Base-by-base conservation (phyloP, 2,888 invertebrate species). In the Pharmacophagus antenor region DNA sequence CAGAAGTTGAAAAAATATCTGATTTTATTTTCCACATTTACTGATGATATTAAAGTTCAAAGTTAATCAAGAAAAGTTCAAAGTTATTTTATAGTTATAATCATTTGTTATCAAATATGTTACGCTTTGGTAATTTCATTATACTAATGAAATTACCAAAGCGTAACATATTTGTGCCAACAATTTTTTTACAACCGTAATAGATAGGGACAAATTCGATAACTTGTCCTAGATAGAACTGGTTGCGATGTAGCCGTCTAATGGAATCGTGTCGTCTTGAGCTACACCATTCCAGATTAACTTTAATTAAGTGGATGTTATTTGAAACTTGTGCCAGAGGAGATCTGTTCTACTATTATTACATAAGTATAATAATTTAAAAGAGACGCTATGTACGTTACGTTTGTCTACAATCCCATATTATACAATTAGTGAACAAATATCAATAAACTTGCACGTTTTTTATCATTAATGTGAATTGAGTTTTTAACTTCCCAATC, bases 271-370 rank as follows among this genome's bases (percentile, higher is more conserved):
- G 84, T 84, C 77, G 79, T 74, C 77, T 79, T 76, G 61, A 56
- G 77, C 77, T 76, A 80, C 80, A 78, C 80, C 78, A 81, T 81
- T 83, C 74, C 72, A 81, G 85, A 85, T 87, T 85, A 84, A 84
- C 82, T 85, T 85, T 85, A 87, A 87, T 86, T 86, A 86, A 86
- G 82, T 77, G 81, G 79, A 82, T 85, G 86, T 82, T 84, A 83
- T 83, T 83, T 76, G 78, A 80, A 82, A 84, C 81, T 84, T 81
- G 73, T 76, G 71, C 73, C 64, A 63, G 70, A 72, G 76, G 73
- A 77, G 74, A 81, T 84, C 79, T 80, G 80, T 80, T 78, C 76
- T 70, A n/a, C n/a, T n/a, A n/a, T n/a, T n/a, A 73, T 75, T 79
- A 76, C 70, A 74, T 74, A 75, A 77, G 66, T 68, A 70, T 66